These are phyloP conservation scores for Criorhina ranunculi DNA, from an alignment of 2,888 invertebrate genomes.

Conservation along the genomic window DNA sequence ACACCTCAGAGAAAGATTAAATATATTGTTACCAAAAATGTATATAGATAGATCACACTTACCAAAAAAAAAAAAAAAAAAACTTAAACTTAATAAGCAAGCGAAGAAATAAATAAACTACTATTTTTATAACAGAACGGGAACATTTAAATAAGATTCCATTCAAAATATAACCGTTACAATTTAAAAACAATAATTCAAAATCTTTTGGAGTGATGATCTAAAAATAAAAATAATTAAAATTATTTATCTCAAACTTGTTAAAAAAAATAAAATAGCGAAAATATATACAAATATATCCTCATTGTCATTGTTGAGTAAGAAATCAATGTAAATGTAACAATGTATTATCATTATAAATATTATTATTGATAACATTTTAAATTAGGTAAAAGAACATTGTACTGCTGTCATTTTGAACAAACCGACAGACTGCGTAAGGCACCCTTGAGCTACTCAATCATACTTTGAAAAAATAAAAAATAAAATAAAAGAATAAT, in stretches of 20 bases:
- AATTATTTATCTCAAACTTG: slow-evolving; percentile 44
- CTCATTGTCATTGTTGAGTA: slow-evolving; percentile 54
- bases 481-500: slow-evolving; percentile 33
- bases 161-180: slow-evolving; percentile 30
- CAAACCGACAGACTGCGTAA: slow-evolving; percentile 7
- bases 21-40: slow-evolving; percentile 35
- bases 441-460: slow-evolving; percentile 38
- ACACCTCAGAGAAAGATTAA: slow-evolving; percentile 28
- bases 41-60: slow-evolving; percentile 47
- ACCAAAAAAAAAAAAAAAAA: slow-evolving; percentile 24
- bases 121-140: slow-evolving; percentile 71
- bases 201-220: slow-evolving; percentile 45
- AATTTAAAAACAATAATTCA: slow-evolving; percentile 46
- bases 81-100: not conserved
- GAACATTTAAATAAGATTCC: slow-evolving; percentile 23
- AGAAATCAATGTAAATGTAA: slow-evolving; percentile 63
- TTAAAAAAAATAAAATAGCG: slow-evolving; percentile 21
- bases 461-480: slow-evolving; percentile 17
- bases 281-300: slow-evolving; percentile 38
- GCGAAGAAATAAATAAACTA: slow-evolving; percentile 25
- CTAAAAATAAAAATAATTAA: slow-evolving; percentile 15
- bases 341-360: slow-evolving; percentile 51
- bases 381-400: slow-evolving; percentile 50
- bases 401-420: slow-evolving; percentile 34
- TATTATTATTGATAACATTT: slow-evolving; percentile 27